phyloP scores from a whole-genome alignment of 2,888 invertebrate genomes.

The Ichneumoninae sp. region DNA sequence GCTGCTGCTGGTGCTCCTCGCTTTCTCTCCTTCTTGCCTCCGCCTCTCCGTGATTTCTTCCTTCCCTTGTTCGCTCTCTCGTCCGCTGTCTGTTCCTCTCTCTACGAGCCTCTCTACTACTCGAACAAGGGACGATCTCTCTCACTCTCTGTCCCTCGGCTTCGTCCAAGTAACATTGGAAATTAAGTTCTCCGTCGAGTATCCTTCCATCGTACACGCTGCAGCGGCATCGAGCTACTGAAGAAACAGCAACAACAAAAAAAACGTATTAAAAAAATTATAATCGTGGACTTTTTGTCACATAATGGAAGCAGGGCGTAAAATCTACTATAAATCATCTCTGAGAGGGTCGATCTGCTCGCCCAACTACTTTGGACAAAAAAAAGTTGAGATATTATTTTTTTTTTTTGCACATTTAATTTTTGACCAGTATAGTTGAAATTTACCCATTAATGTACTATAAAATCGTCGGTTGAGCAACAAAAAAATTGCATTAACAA shows the following conservation, averaged over 20 bases:
- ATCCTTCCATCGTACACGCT: slow-evolving; percentile 3
- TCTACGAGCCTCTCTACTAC: neutral
- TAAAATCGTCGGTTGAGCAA: too few species aligned
- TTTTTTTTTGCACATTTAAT: neutral
- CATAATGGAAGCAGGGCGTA: too few species aligned
- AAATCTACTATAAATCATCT: too few species aligned
- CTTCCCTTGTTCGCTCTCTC: neutral
- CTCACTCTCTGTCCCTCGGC: slow-evolving; percentile 1
- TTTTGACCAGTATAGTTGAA: too few species aligned
- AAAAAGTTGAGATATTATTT: neutral
- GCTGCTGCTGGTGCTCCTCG: slow-evolving; percentile 34
- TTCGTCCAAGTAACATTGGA: slow-evolving; percentile 1
- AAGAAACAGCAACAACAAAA: neutral
- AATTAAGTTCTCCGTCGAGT: slow-evolving; percentile 50
- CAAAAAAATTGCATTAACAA: neutral
- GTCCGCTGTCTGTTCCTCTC: slow-evolving; percentile 4
- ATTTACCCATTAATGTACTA: too few species aligned
- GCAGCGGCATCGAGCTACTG: neutral
- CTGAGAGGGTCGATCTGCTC: too few species aligned
- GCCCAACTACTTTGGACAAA: too few species aligned
- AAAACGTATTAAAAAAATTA: too few species aligned
- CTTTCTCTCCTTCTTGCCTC: slow-evolving; percentile 21
- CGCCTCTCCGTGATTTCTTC: slow-evolving; percentile 1
- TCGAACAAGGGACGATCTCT: neutral
- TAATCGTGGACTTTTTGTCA: too few species aligned